Conservation (phyloP, 2,797 vertebrate genomes). For the Girardinus metallicus region DNA sequence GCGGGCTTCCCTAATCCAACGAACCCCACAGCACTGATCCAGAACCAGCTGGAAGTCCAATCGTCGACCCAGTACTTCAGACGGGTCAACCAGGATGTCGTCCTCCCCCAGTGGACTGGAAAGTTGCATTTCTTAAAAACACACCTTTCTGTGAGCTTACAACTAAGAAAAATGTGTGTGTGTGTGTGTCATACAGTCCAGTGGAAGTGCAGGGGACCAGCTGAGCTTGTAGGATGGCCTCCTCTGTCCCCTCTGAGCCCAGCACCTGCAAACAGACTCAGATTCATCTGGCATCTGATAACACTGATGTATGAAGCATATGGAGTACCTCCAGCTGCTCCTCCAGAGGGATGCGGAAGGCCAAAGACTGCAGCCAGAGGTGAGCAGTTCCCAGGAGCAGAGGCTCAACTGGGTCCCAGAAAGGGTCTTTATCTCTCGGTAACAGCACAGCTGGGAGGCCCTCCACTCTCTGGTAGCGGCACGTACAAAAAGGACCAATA, state of each 20-base stretch:
- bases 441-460: constrained; percentile 50
- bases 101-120: constrained; percentile 83
- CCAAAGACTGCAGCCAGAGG: constrained; percentile 90
- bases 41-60: constrained; percentile 87
- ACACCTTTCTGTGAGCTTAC: neutral
- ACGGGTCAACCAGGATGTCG: constrained; percentile 86
- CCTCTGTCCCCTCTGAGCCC: constrained; percentile 86
- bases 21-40: constrained; percentile 84
- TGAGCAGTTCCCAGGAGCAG: constrained; percentile 88
- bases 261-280: constrained; percentile 70
- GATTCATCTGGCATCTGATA: neutral
- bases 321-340: constrained; percentile 83
- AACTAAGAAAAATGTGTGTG: neutral
- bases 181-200: constrained; percentile 80
- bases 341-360: constrained; percentile 85
- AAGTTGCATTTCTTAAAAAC: neutral
- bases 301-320: neutral
- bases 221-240: constrained; percentile 83
- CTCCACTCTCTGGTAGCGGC: constrained; percentile 55
- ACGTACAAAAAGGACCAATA: neutral
- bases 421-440: constrained; percentile 85
- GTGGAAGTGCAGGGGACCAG: constrained; percentile 82
- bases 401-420: constrained; percentile 89
- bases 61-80: constrained; percentile 84
- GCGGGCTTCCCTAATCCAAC: constrained; percentile 85